Conservation (phyloP, 1,140 invertebrate genomes). For the Bombus polaris region DNA sequence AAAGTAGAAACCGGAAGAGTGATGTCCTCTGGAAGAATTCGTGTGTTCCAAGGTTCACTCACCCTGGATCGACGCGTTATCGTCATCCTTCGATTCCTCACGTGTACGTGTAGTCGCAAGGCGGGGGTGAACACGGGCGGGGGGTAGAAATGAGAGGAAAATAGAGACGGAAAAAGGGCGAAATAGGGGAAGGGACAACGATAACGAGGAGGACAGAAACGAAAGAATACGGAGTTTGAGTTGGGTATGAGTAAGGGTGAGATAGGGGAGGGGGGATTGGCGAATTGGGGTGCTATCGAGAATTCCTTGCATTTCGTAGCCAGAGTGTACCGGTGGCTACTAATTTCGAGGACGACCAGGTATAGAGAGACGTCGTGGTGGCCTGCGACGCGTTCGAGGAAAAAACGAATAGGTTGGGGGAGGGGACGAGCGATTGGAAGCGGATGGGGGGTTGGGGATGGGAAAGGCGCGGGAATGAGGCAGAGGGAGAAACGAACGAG, state of each 20-base stretch:
- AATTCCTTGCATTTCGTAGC: slow-evolving; percentile 63
- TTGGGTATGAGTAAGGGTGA: background rate
- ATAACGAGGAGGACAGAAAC: background rate
- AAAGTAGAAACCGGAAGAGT: background rate
- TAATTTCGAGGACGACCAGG: slow-evolving; percentile 61
- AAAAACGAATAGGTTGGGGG: slow-evolving; percentile 25
- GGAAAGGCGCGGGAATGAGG: slow-evolving; percentile 1
- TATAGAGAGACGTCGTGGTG: slow-evolving; percentile 40
- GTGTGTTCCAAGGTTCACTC: slow-evolving; percentile 50
- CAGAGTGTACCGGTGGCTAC: slow-evolving; percentile 56
- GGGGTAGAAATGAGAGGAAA: slow-evolving; percentile 28
- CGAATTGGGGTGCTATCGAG: slow-evolving; percentile 55
- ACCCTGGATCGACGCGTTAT: slow-evolving; percentile 57
- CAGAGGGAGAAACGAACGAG: slow-evolving; percentile 14
- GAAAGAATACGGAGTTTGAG: background rate
- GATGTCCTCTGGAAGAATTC: slow-evolving; percentile 34
- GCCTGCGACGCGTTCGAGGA: slow-evolving; percentile 30
- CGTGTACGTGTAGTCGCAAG: slow-evolving; percentile 50
- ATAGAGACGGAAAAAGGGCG: slow-evolving; percentile 16
- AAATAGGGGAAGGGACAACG: slow-evolving; percentile 3
- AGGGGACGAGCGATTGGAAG: slow-evolving; percentile 22
- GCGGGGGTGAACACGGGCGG: background rate
- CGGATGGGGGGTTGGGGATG: background rate
- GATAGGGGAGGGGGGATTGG: background rate
- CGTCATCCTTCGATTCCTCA: slow-evolving; percentile 55